Evolutionary conservation across 2,888 invertebrate genomes (phyloP).

Genomic region (Drosophila putrida): DNA sequence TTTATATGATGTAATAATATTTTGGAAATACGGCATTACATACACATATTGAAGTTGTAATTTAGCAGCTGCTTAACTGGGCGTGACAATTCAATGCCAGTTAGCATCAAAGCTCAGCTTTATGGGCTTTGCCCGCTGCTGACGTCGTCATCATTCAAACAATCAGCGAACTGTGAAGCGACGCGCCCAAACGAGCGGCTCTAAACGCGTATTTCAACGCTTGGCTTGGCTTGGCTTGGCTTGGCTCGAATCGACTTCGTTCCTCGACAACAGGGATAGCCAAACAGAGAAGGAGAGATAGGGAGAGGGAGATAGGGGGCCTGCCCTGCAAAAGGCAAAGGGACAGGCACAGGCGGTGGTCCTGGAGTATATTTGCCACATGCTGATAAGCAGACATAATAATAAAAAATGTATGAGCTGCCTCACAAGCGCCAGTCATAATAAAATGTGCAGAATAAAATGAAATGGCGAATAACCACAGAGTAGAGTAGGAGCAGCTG

Average conservation of each 20-base stretch:
- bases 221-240: conserved; percentile 50
- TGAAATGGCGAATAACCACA: conserved; percentile 74
- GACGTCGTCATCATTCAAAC: conserved; percentile 73
- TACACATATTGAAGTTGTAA: conserved; percentile 37
- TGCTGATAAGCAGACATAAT: conserved; percentile 79
- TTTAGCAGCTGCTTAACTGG: conserved; percentile 60
- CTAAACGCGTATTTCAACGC: conserved; percentile 79
- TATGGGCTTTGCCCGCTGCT: conserved; percentile 61
- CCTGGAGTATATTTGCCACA: conserved; percentile 77
- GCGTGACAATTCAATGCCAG: conserved; percentile 74
- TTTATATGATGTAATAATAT: no score
- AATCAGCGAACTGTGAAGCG: conserved; percentile 78
- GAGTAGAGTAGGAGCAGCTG: conserved; percentile 22
- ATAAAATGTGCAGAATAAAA: conserved; percentile 80
- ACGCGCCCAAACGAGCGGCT: conserved; percentile 73
- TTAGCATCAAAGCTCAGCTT: conserved; percentile 66
- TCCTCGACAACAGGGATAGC: conserved; percentile 9
- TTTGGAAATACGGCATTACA: conserved; percentile 11
- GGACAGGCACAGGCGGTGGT: conserved; percentile 43
- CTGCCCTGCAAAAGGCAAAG: conserved; percentile 1
- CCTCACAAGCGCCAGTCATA: conserved; percentile 71
- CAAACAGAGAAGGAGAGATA: background rate
- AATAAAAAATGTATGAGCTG: conserved; percentile 78
- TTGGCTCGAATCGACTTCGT: conserved; percentile 23
- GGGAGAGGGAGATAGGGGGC: background rate